Conservation (phyloP, 2,888 invertebrate genomes). For the Drosophila dives region DNA sequence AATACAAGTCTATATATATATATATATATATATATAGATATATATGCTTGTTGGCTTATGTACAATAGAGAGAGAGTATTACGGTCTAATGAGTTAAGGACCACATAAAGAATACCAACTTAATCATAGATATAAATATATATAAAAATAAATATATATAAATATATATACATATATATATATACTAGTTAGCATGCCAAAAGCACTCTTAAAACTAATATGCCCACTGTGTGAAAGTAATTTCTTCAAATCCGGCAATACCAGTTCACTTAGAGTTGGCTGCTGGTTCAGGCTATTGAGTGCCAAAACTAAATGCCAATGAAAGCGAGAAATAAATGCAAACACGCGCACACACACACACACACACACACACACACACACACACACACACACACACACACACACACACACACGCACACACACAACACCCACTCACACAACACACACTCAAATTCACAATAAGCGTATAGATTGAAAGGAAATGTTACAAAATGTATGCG, state of each 20-base stretch:
- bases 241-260: slow-evolving; percentile 39
- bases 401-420: slow-evolving; percentile 27
- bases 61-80: slow-evolving; percentile 5
- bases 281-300: slow-evolving; percentile 23
- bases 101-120: not conserved
- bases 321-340: slow-evolving; percentile 77
- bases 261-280: slow-evolving; percentile 45
- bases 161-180: not conserved
- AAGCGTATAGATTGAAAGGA: slow-evolving; percentile 51
- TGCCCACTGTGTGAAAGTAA: not conserved
- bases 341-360: slow-evolving; percentile 43
- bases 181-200: not conserved
- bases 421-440: slow-evolving; percentile 2
- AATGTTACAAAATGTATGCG: slow-evolving; percentile 65
- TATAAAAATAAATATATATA: not conserved
- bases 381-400: not conserved
- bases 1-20: slow-evolving; percentile 9
- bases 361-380: slow-evolving; percentile 28
- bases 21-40: slow-evolving; percentile 3
- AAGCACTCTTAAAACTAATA: not conserved
- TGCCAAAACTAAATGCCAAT: slow-evolving; percentile 75
- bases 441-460: slow-evolving; percentile 25
- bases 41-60: not conserved
- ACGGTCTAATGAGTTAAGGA: slow-evolving; percentile 16
- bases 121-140: not conserved